Conservation (phyloP, 64 coral and sea anemone genomes). For the Montipora efflorescens region DNA sequence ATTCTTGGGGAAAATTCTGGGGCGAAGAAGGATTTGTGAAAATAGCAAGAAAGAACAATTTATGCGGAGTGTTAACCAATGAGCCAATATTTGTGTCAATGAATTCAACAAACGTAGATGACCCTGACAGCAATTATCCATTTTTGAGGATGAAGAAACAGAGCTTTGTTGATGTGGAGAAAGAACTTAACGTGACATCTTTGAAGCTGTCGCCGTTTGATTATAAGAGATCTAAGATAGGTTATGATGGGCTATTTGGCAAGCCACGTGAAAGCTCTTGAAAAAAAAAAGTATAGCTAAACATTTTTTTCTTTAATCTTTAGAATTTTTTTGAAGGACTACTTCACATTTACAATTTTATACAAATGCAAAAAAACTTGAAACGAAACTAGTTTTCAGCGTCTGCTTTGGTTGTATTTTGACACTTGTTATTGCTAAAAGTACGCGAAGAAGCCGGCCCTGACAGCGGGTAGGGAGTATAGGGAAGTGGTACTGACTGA, state of each 20-base stretch:
- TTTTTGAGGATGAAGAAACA: conserved; percentile 57
- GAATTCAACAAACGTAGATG: conserved; percentile 52
- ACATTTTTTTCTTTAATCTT: not conserved
- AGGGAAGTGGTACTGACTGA: no score
- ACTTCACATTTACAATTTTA: not conserved
- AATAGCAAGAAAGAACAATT: conserved; percentile 78
- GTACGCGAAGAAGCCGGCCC: no score
- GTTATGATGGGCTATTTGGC: conserved; percentile 25
- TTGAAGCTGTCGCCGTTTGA: conserved; percentile 91
- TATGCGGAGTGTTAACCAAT: conserved; percentile 83
- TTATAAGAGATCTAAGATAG: conserved; percentile 83
- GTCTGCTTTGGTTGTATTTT: no score
- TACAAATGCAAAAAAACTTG: not conserved
- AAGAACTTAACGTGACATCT: conserved; percentile 19
- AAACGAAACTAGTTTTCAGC: no score
- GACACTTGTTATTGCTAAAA: no score
- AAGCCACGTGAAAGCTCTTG: not conserved
- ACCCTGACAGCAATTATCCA: conserved; percentile 44
- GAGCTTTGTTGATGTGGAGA: conserved; percentile 61
- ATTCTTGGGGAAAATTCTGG: conserved; percentile 98
- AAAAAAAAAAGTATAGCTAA: no score
- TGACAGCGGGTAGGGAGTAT: no score
- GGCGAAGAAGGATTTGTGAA: conserved; percentile 93
- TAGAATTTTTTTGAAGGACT: not conserved
- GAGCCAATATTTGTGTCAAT: conserved; percentile 91